Conservation (phyloP, 2,888 invertebrate genomes). For the Oscheius onirici region DNA sequence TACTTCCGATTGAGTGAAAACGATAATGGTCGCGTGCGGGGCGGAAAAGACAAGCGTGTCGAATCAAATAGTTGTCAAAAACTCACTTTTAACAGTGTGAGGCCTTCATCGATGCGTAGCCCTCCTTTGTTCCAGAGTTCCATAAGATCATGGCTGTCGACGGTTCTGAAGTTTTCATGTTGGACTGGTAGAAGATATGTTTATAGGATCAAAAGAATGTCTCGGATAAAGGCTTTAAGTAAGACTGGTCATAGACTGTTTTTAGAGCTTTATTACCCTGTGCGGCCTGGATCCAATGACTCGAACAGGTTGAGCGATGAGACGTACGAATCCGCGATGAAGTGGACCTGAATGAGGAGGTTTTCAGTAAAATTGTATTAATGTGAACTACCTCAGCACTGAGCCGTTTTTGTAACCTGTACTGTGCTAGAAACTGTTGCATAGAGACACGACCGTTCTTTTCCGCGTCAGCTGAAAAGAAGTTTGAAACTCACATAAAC, state of each 20-base stretch:
- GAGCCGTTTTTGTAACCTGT: conserved; percentile 50
- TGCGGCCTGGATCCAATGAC: conserved; percentile 46
- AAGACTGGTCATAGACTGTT: conserved; percentile 7
- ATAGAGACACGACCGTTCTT: conserved; percentile 46
- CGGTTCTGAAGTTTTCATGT: conserved; percentile 42
- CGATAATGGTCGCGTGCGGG: conserved; percentile 10
- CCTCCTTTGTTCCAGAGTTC: conserved; percentile 58
- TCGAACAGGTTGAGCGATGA: conserved; percentile 57
- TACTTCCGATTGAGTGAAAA: background rate
- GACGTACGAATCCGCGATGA: conserved; percentile 59
- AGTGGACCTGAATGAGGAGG: conserved; percentile 44
- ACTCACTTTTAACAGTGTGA: conserved; percentile 49
- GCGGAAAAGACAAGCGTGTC: conserved; percentile 21
- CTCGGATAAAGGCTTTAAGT: background rate
- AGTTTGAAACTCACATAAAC: background rate
- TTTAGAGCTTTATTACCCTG: conserved; percentile 46
- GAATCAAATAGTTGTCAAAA: conserved; percentile 26
- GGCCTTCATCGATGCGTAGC: conserved; percentile 55
- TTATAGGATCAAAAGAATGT: background rate
- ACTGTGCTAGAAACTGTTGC: conserved; percentile 49
- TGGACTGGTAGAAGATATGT: background rate
- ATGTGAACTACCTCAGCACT: conserved; percentile 47
- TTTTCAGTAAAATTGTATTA: background rate
- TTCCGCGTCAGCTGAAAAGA: conserved; percentile 32
- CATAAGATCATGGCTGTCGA: conserved; percentile 56